phyloP scores from a whole-genome alignment of 2,113 vertebrate species.

The Gadus macrocephalus region DNA sequence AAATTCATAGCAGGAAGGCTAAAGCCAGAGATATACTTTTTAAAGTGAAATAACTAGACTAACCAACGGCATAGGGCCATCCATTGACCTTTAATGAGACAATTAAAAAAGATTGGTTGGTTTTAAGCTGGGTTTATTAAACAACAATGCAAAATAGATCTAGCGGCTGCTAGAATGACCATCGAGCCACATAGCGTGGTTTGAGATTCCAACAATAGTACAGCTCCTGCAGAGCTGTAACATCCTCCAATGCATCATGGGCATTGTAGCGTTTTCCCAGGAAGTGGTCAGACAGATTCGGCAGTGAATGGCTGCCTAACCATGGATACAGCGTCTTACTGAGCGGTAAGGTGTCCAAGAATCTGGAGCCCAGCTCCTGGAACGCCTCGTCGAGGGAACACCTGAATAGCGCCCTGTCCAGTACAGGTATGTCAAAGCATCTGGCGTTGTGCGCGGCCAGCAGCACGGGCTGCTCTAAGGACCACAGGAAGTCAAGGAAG shows the following conservation, averaged over 20 bases:
- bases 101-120: neutral
- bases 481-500: slow-evolving; percentile 59
- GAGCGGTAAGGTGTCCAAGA: slow-evolving; percentile 61
- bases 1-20: no score
- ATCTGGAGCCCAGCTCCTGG: slow-evolving; percentile 26
- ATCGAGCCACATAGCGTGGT: accelerated
- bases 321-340: slow-evolving; percentile 21
- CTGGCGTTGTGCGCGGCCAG: slow-evolving; percentile 59
- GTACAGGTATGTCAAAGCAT: slow-evolving; percentile 57
- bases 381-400: slow-evolving; percentile 40
- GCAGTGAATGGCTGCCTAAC: slow-evolving; percentile 32
- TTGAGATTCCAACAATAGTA: slow-evolving; percentile 19
- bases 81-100: neutral
- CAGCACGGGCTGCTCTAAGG: slow-evolving; percentile 48
- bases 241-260: slow-evolving; percentile 61
- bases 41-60: no score
- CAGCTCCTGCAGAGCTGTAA: slow-evolving; percentile 52
- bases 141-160: neutral
- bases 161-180: slow-evolving; percentile 3
- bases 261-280: slow-evolving; percentile 47
- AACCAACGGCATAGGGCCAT: neutral
- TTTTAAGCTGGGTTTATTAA: neutral
- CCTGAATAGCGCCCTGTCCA: slow-evolving; percentile 43
- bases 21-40: no score
- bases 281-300: slow-evolving; percentile 40